Evolutionary conservation across 2,888 invertebrate genomes (phyloP), one percentile per base, ranked within the genome.

Genomic region (Volucella bombylans): DNA sequence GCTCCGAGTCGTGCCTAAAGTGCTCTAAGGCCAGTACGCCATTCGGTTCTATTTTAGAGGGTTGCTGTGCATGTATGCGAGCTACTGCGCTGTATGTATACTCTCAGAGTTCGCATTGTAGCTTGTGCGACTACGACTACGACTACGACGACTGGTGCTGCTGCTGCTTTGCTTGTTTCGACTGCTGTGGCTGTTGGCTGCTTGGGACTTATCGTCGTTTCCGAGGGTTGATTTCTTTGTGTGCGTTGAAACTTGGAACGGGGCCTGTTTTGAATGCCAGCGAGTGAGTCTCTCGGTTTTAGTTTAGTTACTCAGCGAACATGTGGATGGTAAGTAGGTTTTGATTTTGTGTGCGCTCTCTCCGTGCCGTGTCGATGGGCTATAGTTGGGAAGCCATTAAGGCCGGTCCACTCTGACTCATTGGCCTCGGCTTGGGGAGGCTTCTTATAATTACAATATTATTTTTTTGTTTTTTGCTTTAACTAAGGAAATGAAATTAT

Each of bases 281-380:
- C 72, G 49, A 67, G 50, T 43, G 61, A 77, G 76, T 72, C 68
- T 85, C 81, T 85, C 81, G 62, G 31, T 76, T 72, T 49, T 47
- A 72, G 81, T 72, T 77, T 43, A 85, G 85, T 85, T 85, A 68
- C 72, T 85, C 85, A 57, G 67, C 62, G 71, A 85, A 85, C 85
- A 85, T 85, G 85, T 85, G 85, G 85, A 81, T 72, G 85, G 85
- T 85, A 85, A 85, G 85, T 77, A 77, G 76, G 76, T 72, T 79
- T 72, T 64, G 31, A 57, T 47, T 73, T 79, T 67, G 31, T 62
- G 54, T 74, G 68, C 67, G 65, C 67, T 45, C 71, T 80, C 67
- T 31, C 31, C 31, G 31, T 31, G 31, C 31, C 47, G 55, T 45
- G 45, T 71, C 31, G 18, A 69, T 50, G 65, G 49, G 41, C 18